Conservation (phyloP, 2,797 vertebrate species). For the Buphagus erythrorhynchus region DNA sequence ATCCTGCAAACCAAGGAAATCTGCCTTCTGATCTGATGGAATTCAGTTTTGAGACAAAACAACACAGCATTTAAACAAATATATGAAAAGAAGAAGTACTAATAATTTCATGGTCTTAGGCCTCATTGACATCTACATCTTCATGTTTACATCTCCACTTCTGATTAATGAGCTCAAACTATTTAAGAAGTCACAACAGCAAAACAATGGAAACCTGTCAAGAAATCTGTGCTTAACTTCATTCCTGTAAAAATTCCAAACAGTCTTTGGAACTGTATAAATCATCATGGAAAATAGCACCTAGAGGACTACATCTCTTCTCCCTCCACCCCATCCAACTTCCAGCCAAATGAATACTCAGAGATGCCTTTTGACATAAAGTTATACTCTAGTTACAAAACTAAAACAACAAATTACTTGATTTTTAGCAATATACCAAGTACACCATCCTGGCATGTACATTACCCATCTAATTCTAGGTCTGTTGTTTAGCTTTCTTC, state of each 20-base stretch:
- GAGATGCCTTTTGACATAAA: not conserved
- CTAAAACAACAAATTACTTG: not conserved
- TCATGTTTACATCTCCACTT: not conserved
- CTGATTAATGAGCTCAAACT: not conserved
- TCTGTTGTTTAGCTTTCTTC: not conserved
- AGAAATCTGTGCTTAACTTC: not conserved
- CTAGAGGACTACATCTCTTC: not conserved
- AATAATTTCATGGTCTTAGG: not conserved
- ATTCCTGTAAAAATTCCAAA: not conserved
- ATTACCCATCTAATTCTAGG: not conserved
- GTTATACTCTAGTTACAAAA: not conserved
- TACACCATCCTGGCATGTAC: not conserved
- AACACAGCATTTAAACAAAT: not conserved
- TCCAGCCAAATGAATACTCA: not conserved
- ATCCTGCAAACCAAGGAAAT: not conserved
- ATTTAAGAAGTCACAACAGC: not conserved
- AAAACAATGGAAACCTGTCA: not conserved
- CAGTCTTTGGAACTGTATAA: not conserved
- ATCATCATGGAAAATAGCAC: not conserved
- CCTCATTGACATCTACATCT: not conserved
- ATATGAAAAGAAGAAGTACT: not conserved
- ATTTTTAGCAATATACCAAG: not conserved
- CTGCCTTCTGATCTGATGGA: not conserved
- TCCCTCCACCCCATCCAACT: not conserved
- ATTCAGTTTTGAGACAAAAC: not conserved